These are phyloP conservation scores for Sycophila sp. DNA, from an alignment of 1,140 invertebrate genomes.

Conservation along the genomic window DNA sequence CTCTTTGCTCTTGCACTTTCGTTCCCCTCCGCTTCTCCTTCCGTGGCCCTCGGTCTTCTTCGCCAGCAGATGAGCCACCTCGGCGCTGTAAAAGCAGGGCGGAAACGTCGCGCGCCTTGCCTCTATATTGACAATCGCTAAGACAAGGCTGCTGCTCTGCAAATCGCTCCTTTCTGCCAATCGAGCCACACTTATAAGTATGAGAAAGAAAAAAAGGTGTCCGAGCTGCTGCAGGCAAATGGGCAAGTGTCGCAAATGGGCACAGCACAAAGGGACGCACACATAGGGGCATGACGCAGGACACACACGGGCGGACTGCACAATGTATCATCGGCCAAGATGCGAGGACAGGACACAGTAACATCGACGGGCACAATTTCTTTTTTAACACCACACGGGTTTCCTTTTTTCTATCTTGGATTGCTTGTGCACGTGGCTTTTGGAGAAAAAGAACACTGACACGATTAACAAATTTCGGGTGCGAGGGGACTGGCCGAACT, in stretches of 20 bases:
- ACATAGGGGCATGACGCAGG: neutral
- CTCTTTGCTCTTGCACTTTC: too few species aligned
- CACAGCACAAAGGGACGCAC: conserved; percentile 4
- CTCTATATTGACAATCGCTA: too few species aligned
- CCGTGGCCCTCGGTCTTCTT: too few species aligned
- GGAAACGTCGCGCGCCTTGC: too few species aligned
- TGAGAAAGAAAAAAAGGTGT: neutral
- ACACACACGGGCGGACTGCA: conserved; percentile 15
- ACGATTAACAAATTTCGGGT: neutral
- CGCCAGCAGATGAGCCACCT: too few species aligned
- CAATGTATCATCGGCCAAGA: conserved; percentile 24
- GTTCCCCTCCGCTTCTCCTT: too few species aligned
- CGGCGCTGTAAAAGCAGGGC: too few species aligned
- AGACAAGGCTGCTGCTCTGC: too few species aligned
- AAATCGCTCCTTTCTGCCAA: too few species aligned
- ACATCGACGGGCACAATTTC: neutral
- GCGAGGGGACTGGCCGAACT: neutral
- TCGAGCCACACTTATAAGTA: too few species aligned
- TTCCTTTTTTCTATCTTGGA: neutral
- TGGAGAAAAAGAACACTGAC: neutral
- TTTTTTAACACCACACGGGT: conserved; percentile 8
- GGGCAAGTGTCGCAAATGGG: neutral
- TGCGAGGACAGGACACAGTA: conserved; percentile 31
- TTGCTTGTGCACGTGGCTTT: too few species aligned
- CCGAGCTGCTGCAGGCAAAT: conserved; percentile 6